These are phyloP conservation scores for Chloromyia formosa DNA, from an alignment of 2,888 invertebrate species.

Conservation along the genomic window DNA sequence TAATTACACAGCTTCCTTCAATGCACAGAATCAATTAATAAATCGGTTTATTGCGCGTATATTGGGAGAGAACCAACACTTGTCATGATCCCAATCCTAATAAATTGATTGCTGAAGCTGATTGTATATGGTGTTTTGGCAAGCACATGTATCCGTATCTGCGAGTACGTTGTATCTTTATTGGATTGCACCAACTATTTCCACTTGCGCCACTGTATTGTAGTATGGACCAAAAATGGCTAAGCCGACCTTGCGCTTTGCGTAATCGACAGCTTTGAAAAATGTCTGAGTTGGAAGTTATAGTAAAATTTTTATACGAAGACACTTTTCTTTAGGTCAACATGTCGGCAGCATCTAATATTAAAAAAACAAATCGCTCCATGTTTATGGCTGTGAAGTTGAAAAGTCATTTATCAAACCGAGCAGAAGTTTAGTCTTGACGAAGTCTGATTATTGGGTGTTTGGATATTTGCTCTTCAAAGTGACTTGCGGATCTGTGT, in stretches of 20 bases:
- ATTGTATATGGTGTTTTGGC: not conserved
- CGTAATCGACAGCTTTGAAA: constrained; percentile 2
- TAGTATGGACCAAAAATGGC: not conserved
- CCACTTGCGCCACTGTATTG: too few species aligned
- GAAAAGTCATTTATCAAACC: too few species aligned
- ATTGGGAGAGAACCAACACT: constrained; percentile 2
- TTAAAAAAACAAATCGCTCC: too few species aligned
- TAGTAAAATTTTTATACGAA: not conserved
- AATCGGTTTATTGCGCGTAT: constrained; percentile 19
- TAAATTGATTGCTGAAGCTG: not conserved
- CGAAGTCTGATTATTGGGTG: too few species aligned
- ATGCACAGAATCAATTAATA: constrained; percentile 31
- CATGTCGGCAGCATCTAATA: not conserved
- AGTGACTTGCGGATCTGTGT: too few species aligned
- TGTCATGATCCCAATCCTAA: constrained; percentile 33
- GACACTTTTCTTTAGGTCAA: constrained; percentile 7
- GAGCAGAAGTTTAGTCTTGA: too few species aligned
- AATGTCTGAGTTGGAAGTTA: not conserved
- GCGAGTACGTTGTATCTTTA: too few species aligned
- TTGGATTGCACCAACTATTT: too few species aligned
- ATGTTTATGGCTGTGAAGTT: too few species aligned
- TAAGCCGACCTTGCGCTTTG: not conserved
- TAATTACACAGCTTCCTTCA: constrained; percentile 39
- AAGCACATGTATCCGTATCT: too few species aligned
- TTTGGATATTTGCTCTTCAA: too few species aligned